Evolutionary conservation across 2,797 vertebrate species (phyloP).

Genomic region (Rhinichthys osculus): DNA sequence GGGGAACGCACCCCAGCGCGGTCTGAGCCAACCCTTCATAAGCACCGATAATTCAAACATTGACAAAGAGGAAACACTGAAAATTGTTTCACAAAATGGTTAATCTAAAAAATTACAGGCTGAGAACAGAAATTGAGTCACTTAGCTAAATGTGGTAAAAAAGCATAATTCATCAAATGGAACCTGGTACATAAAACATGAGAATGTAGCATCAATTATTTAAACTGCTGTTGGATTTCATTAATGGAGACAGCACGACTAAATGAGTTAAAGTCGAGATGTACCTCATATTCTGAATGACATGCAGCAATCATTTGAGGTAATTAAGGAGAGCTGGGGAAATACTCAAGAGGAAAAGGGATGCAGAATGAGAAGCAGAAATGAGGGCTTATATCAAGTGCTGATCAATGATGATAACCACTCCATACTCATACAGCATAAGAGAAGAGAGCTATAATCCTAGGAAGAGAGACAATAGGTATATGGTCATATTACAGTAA

Average conservation of each 20-base stretch:
- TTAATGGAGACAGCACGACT: slow-evolving; percentile 46
- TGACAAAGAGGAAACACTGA: slow-evolving; percentile 34
- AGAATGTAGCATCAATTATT: slow-evolving; percentile 54
- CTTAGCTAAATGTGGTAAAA: slow-evolving; percentile 54
- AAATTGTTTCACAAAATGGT: slow-evolving; percentile 38
- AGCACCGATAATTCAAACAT: slow-evolving; percentile 13
- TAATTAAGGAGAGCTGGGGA: slow-evolving; percentile 3
- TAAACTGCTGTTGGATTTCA: slow-evolving; percentile 50
- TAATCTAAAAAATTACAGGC: slow-evolving; percentile 49
- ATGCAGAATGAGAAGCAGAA: neutral
- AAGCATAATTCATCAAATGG: slow-evolving; percentile 60
- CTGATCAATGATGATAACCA: slow-evolving; percentile 14
- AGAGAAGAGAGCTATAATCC: neutral
- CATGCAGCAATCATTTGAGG: slow-evolving; percentile 39
- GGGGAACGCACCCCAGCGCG: no score
- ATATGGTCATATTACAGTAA: slow-evolving; percentile 67
- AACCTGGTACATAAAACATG: slow-evolving; percentile 62
- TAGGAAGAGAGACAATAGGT: slow-evolving; percentile 20
- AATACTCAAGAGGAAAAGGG: neutral
- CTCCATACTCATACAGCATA: slow-evolving; percentile 11
- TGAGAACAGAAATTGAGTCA: slow-evolving; percentile 53
- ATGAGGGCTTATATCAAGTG: slow-evolving; percentile 31
- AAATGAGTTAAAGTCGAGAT: slow-evolving; percentile 43
- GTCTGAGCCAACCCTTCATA: neutral
- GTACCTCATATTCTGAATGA: slow-evolving; percentile 41